Percentiles rank a stretch among this genome's conserved stretches.
Evolutionary conservation across 2,113 vertebrate species (phyloP).

Genomic region (Ceyx cyanopectus): DNA sequence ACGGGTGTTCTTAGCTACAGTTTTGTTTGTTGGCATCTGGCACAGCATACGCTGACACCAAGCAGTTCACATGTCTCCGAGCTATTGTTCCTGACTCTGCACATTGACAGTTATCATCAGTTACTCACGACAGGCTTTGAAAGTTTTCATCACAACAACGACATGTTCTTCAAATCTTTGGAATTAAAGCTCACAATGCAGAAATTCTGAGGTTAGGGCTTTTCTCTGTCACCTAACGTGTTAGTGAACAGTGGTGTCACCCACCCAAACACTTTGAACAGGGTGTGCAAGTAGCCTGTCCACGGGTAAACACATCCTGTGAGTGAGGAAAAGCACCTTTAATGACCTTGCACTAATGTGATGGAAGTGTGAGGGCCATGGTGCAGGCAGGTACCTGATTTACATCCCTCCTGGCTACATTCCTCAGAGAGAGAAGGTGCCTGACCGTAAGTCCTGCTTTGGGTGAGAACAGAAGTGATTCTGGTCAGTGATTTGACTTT

Average conservation of each 20-base stretch:
- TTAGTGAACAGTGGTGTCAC: neutral
- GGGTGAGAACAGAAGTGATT: too few relatives aligned
- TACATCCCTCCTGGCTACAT: neutral
- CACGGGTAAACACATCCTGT: rapidly evolving
- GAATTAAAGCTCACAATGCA: neutral
- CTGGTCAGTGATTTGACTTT: too few relatives aligned
- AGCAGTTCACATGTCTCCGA: neutral
- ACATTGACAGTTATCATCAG: neutral
- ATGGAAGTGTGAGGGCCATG: neutral
- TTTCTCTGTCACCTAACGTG: neutral
- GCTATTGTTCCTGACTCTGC: conserved; percentile 21
- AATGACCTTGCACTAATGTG: too few relatives aligned
- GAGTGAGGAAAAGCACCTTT: neutral
- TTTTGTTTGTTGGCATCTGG: conserved; percentile 13
- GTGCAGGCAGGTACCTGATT: too few relatives aligned
- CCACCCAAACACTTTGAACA: neutral
- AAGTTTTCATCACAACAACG: neutral
- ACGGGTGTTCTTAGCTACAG: neutral
- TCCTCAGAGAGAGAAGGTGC: rapidly evolving
- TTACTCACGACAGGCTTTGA: neutral
- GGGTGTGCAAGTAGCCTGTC: neutral
- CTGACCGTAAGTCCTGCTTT: too few relatives aligned
- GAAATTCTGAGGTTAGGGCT: neutral
- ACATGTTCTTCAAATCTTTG: neutral
- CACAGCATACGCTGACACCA: neutral